Percentiles rank a stretch among this genome's conserved stretches.
Evolutionary conservation across 2,113 vertebrate genomes (phyloP).

Genomic region (Heterocephalus glaber): DNA sequence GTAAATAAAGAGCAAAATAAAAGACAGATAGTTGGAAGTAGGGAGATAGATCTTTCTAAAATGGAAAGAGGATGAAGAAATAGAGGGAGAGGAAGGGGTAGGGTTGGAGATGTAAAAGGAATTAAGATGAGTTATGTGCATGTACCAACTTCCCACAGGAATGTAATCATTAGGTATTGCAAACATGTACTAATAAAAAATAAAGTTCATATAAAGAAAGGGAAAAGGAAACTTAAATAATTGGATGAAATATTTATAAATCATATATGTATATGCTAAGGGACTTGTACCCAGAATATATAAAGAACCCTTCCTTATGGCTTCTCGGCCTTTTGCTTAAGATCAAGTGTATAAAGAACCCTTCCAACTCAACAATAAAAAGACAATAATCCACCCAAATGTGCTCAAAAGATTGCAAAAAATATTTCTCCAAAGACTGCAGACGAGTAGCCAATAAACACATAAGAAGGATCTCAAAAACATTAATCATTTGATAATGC

Average conservation of each 20-base stretch:
- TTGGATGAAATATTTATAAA: neutral
- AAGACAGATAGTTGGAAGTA: neutral
- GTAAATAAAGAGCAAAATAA: neutral
- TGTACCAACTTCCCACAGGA: neutral
- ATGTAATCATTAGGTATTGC: neutral
- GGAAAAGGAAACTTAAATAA: neutral
- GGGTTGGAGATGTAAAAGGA: neutral
- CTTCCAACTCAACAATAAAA: slow-evolving; percentile 16
- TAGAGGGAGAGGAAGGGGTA: neutral
- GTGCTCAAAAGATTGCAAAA: neutral
- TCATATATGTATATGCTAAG: neutral
- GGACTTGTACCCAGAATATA: neutral
- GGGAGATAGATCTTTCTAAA: neutral
- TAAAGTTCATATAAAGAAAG: neutral
- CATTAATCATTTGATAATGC: neutral
- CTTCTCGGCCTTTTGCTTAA: too few relatives aligned
- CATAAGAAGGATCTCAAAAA: neutral
- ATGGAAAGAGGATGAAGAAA: neutral
- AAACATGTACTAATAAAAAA: neutral
- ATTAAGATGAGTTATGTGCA: neutral
- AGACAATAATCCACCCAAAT: neutral
- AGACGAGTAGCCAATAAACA: neutral
- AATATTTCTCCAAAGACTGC: neutral
- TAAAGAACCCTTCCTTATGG: too few relatives aligned
- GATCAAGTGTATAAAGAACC: neutral